phyloP scores from a whole-genome alignment of 2,888 invertebrate genomes.

The Branchinecta sandiegonensis region DNA sequence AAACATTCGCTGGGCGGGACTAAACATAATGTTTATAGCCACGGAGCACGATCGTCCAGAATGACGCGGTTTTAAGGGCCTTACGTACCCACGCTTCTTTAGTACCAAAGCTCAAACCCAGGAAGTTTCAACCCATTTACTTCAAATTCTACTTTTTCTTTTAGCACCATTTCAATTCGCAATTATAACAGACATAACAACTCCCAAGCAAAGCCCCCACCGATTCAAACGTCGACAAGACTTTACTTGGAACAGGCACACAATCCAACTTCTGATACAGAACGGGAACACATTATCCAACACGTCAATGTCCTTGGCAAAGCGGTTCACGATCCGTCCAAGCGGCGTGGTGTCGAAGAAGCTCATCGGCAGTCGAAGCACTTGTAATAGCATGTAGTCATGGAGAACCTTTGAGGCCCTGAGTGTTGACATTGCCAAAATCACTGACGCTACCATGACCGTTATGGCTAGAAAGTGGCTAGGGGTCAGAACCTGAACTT shows the following conservation, averaged over 20 bases:
- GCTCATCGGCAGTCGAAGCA: slow-evolving; percentile 43
- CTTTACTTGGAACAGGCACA: slow-evolving; percentile 30
- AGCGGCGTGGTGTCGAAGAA: slow-evolving; percentile 62
- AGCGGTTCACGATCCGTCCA: slow-evolving; percentile 48
- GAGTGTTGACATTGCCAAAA: slow-evolving; percentile 21
- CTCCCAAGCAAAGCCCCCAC: neutral
- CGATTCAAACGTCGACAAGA: neutral
- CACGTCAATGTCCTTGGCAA: slow-evolving; percentile 31
- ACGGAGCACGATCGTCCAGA: no score
- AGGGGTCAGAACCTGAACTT: no score
- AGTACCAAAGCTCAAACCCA: no score
- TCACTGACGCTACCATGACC: slow-evolving; percentile 22
- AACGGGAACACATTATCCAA: slow-evolving; percentile 30
- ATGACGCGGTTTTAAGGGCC: no score
- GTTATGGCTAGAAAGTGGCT: slow-evolving; percentile 18
- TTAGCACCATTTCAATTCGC: no score
- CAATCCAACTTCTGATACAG: slow-evolving; percentile 28
- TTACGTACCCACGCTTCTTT: no score
- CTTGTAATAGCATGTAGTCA: slow-evolving; percentile 19
- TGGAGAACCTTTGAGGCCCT: slow-evolving; percentile 23
- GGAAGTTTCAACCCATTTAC: no score
- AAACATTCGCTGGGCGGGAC: no score
- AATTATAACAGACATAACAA: neutral
- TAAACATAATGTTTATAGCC: no score
- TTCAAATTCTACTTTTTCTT: no score